Evolutionary conservation across 2,113 vertebrate species (phyloP).

Genomic region (Scomber colias): DNA sequence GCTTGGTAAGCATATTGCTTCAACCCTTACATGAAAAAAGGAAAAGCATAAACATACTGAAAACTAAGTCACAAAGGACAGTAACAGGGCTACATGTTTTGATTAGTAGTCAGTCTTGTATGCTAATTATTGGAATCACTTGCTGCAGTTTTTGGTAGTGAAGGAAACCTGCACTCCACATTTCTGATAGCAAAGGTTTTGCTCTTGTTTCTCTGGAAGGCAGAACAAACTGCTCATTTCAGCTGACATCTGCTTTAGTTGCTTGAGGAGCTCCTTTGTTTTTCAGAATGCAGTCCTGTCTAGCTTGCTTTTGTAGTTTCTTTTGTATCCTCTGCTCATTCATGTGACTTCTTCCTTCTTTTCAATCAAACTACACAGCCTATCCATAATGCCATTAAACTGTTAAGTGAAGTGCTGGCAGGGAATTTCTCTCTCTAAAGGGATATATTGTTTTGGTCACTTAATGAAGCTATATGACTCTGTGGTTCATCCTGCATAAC

Average conservation of each 20-base stretch:
- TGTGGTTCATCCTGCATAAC: too few species aligned
- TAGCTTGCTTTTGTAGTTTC: conserved; percentile 21
- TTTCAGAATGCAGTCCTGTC: conserved; percentile 5
- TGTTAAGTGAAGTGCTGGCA: not conserved
- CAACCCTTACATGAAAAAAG: not conserved
- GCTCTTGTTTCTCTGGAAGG: not conserved
- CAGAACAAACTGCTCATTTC: conserved; percentile 25
- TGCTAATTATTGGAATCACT: not conserved
- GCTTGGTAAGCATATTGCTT: conserved; percentile 82
- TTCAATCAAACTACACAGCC: not conserved
- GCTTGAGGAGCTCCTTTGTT: conserved; percentile 35
- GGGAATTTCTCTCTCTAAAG: too few species aligned
- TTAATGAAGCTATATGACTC: too few species aligned
- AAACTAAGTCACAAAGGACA: not conserved
- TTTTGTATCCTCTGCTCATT: not conserved
- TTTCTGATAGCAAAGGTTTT: not conserved
- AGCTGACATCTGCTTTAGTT: conserved; percentile 34
- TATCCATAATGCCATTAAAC: not conserved
- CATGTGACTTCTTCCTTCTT: not conserved
- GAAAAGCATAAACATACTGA: not conserved
- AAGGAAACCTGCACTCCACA: not conserved
- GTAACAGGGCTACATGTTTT: not conserved
- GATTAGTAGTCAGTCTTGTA: not conserved
- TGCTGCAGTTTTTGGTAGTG: not conserved
- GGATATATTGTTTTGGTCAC: not conserved